Conservation (phyloP, 2,888 invertebrate genomes). For the Hesperia comma region DNA sequence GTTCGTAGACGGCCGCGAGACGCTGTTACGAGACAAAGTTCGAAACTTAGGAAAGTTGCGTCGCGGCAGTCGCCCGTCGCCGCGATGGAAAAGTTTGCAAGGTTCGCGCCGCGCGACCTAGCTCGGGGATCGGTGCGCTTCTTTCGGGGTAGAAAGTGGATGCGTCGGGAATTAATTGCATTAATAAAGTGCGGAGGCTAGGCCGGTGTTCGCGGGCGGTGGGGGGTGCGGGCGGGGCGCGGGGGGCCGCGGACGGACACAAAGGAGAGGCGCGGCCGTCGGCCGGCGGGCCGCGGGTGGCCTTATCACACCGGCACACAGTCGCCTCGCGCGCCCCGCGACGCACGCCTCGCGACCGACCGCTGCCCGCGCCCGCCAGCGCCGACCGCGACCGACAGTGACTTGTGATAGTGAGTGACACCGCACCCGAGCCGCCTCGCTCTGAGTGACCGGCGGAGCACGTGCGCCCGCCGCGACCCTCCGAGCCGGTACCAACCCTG, state of each 20-base stretch:
- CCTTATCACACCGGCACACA: conserved; percentile 78
- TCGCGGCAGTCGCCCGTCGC: conserved; percentile 41
- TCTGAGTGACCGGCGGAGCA: conserved; percentile 43
- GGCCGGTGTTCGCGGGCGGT: conserved; percentile 63
- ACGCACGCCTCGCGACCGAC: conserved; percentile 60
- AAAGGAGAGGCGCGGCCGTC: conserved; percentile 81
- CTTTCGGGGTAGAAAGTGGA: conserved; percentile 56
- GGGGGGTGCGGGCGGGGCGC: conserved; percentile 53
- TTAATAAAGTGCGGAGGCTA: conserved; percentile 73
- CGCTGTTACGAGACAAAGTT: conserved; percentile 63
- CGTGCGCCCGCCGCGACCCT: conserved; percentile 67
- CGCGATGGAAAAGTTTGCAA: conserved; percentile 49
- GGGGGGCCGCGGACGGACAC: conserved; percentile 77
- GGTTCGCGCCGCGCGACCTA: conserved; percentile 45
- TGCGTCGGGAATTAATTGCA: conserved; percentile 73
- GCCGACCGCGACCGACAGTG: conserved; percentile 51
- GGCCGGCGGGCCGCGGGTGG: conserved; percentile 70
- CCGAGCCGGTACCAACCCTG: conserved; percentile 58
- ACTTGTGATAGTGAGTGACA: conserved; percentile 62
- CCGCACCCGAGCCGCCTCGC: conserved; percentile 46
- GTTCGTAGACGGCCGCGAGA: conserved; percentile 56
- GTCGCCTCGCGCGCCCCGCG: conserved; percentile 74
- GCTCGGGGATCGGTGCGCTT: conserved; percentile 47
- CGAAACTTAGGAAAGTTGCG: conserved; percentile 62
- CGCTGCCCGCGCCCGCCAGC: conserved; percentile 44